Evolutionary conservation across 2,797 vertebrate genomes (phyloP), one percentile per base, ranked within the genome.

Genomic region (Danio albolineatus): DNA sequence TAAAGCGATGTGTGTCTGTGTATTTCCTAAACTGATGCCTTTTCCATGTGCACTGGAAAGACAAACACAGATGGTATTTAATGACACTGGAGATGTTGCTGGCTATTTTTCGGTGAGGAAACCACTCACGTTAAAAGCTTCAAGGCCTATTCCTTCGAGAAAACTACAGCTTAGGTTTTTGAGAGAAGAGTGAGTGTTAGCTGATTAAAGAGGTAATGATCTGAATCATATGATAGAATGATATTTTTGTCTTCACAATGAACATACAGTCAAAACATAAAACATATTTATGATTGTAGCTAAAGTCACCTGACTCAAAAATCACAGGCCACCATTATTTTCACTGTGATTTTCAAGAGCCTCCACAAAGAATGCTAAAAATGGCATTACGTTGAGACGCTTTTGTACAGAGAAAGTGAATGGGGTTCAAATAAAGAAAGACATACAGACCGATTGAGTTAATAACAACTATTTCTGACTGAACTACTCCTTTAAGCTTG

Each of bases 21-120:
- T 80, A 86, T 85, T 83, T 90, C 85, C 78, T 82, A 81, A 28
- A 83, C 86, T 86, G 89, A 91, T 92, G 88, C 87, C 84, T 90
- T 92, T 92, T 92, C 91, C 93, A 90, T 92, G 89, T 92, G 90
- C 79, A 77, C 85, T 91, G 90, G 89, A 92, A 93, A 93, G 91
- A 93, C 92, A 92, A 92, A 93, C 92, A 93, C 92, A 93, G 92
- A 92, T 93, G 92, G 89, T 92, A 86, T 92, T 92, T 92, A 91
- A 92, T 90, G 91, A 92, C 90, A 91, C 89, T 88, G 84, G 69
- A 86, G 90, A 92, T 88, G 87, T 89, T 91, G 90, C 88, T 90
- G 88, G 85, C 89, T 89, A 85, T 87, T 86, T 79, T 72, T 86
- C 80, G 72, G 80, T 84, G 62, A 83, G 80, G 73, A 83, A 86